phyloP scores from a whole-genome alignment of 2,797 vertebrate species.

The Pseudomugil gertrudae region DNA sequence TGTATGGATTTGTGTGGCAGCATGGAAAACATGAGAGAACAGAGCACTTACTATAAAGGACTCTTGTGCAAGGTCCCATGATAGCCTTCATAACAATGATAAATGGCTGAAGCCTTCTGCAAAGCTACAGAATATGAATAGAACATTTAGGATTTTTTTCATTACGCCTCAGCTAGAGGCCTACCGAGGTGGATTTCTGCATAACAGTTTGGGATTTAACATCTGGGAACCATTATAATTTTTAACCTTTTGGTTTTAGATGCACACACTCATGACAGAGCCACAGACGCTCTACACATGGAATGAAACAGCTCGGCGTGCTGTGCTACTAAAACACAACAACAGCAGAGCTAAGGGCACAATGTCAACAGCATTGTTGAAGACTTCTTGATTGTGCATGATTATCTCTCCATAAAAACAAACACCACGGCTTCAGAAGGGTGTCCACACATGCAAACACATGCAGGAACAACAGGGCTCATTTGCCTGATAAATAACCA shows the following conservation, averaged over 20 bases:
- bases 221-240: conserved; percentile 27
- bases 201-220: conserved; percentile 37
- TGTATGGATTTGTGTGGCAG: conserved; percentile 59
- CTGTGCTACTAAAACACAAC: conserved; percentile 15
- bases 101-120: conserved; percentile 59
- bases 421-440: conserved; percentile 7
- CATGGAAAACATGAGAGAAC: conserved; percentile 57
- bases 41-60: conserved; percentile 68
- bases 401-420: conserved; percentile 2
- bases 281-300: conserved; percentile 9
- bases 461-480: not conserved
- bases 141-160: conserved; percentile 41
- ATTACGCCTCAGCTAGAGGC: conserved; percentile 9
- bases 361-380: conserved; percentile 11
- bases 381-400: not conserved
- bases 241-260: conserved; percentile 35
- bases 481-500: conserved; percentile 17
- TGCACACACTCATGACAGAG: conserved; percentile 27
- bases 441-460: not conserved
- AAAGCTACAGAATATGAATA: conserved; percentile 60
- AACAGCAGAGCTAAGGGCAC: conserved; percentile 13
- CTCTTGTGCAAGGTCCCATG: conserved; percentile 71
- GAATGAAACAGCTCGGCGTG: conserved; percentile 14
- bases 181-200: conserved; percentile 30
- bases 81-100: conserved; percentile 76